Evolutionary conservation across 2,888 invertebrate genomes (phyloP), one percentile per base, ranked within the genome.

Genomic region (Cryptocheilus praepositus): DNA sequence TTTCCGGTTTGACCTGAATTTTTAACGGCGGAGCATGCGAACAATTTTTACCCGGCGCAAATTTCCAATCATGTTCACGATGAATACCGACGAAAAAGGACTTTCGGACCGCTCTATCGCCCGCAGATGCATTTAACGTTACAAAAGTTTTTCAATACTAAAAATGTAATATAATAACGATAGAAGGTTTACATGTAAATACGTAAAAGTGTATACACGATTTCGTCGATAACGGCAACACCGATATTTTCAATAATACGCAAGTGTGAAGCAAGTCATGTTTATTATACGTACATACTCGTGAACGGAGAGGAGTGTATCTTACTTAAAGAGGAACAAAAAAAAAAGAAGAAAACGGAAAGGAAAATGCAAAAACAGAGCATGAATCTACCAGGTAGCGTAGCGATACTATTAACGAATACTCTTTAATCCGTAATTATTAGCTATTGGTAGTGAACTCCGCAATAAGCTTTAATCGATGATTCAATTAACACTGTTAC

Each of bases 141-240:
- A 77, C 74, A 71, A 63, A 73, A 74, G 74, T 80, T 80, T 81
- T 79, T 76, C 79, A 76, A 80, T 76, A 81, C 70, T 76, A 77
- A 36, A 75, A 76, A 71, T 80, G 73, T 81, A 76, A 79, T 72
- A 75, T 77, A 77, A 25, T 25, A 25, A n/a, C 75, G 71, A 70
- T 78, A 76, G 70, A 70, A 61, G 18, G 49, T 68, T 70, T 68
- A 76, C 76, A 68, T 81, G 80, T 81, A 81, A 78, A 81, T 81
- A 76, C 60, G 71, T 75, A 74, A 71, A 71, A 78, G 71, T 71
- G 79, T 77, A 79, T 71, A 75, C 73, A 76, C 74, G 67, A 36
- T 36, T 36, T 36, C 36, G 36, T 36, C 36, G 36, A 11, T 36
- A 36, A 36, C 36, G 36, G 36, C 63, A 62, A 68, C 66, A 76